Evolutionary conservation across 2,113 vertebrate genomes (phyloP).

Genomic region (Sebastes schlegelii): DNA sequence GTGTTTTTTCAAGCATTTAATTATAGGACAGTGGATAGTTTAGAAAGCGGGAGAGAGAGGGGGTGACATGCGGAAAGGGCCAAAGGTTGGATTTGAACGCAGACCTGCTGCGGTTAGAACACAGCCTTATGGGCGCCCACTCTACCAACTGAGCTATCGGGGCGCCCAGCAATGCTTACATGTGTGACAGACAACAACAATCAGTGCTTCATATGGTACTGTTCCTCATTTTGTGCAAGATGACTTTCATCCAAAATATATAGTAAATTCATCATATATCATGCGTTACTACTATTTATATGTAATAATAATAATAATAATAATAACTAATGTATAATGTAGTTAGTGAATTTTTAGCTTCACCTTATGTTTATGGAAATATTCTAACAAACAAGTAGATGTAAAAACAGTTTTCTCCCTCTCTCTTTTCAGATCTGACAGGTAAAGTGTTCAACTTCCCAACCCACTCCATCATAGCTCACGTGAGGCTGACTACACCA

Average conservation of each 20-base stretch:
- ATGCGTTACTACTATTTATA: neutral
- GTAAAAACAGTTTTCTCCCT: neutral
- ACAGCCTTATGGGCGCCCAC: too few relatives aligned
- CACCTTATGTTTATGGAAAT: too few relatives aligned
- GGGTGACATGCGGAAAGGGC: too few relatives aligned
- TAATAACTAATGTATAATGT: neutral
- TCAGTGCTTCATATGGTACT: neutral
- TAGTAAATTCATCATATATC: too few relatives aligned
- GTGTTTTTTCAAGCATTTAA: too few relatives aligned
- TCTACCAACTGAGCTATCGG: too few relatives aligned
- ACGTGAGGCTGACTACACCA: conserved; percentile 46
- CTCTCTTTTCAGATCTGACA: conserved; percentile 66
- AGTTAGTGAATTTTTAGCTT: neutral
- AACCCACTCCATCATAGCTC: conserved; percentile 30
- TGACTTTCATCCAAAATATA: neutral
- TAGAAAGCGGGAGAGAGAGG: too few relatives aligned
- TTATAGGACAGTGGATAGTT: too few relatives aligned
- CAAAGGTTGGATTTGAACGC: too few relatives aligned
- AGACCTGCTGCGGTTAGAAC: too few relatives aligned
- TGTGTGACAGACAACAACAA: neutral
- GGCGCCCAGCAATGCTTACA: too few relatives aligned
- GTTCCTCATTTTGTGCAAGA: neutral
- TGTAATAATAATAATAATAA: too few relatives aligned
- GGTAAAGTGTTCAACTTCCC: conserved; percentile 78
- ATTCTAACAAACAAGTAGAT: neutral